Percentiles rank a stretch among this genome's conserved stretches.
These are phyloP conservation scores for Gobio gobio DNA, from an alignment of 2,113 vertebrate species.

Conservation along the genomic window DNA sequence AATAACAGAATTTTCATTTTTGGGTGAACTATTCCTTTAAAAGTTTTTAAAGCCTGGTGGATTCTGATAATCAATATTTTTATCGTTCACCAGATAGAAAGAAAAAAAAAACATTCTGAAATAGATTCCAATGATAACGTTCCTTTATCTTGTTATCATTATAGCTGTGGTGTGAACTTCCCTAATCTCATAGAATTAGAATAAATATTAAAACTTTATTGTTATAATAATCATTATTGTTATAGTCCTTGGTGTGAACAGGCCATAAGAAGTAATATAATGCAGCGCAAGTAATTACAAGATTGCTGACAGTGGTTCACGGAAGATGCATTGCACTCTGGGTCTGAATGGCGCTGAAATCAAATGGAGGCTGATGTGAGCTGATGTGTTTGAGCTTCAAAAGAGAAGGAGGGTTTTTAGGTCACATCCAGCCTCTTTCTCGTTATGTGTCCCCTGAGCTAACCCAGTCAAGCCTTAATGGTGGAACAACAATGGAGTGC, in stretches of 20 bases:
- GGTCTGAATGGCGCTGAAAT: neutral
- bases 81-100: no score
- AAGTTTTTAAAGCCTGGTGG: neutral
- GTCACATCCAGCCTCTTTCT: conserved; percentile 23
- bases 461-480: conserved; percentile 30
- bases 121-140: no score
- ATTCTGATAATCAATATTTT: no score
- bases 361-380: neutral
- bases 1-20: no score
- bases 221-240: no score
- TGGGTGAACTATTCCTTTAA: no score
- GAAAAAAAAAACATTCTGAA: no score
- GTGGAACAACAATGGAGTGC: conserved; percentile 51
- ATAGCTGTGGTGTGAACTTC: no score
- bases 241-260: no score
- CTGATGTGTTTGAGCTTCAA: neutral
- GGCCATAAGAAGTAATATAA: neutral
- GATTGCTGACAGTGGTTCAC: neutral
- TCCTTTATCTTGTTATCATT: no score
- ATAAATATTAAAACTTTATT: no score
- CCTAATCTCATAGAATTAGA: no score
- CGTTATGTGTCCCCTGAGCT: conserved; percentile 5
- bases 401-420: conserved; percentile 30
- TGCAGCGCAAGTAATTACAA: neutral
- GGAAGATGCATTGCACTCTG: neutral